A percentile compares a stretch with the other conserved stretches of the same genome.
Conservation (phyloP, 2,797 vertebrate genomes). For the Agapornis canus region DNA sequence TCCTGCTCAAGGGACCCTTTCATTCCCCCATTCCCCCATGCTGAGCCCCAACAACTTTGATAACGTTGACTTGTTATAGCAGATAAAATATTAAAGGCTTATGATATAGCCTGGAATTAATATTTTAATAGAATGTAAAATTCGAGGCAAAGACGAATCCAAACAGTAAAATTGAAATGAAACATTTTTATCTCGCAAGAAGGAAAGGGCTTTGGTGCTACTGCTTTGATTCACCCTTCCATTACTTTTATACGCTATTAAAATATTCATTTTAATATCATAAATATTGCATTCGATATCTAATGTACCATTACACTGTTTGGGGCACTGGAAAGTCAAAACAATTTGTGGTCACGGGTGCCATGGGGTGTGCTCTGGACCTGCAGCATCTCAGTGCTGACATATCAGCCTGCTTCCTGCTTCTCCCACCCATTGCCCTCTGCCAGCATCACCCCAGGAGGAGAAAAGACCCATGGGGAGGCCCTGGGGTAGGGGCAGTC, state of each 20-base stretch:
- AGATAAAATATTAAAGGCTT: constrained; percentile 17
- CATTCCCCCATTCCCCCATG: not conserved
- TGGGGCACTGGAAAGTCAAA: not conserved
- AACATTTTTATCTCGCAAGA: constrained; percentile 5
- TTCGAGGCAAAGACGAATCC: not conserved
- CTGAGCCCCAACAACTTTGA: not conserved
- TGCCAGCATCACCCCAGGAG: not conserved
- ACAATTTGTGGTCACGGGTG: not conserved
- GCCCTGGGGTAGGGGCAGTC: not conserved
- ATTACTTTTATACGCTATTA: constrained; percentile 4
- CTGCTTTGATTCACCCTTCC: constrained; percentile 1
- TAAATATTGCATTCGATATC: constrained; percentile 34
- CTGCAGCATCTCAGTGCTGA: not conserved
- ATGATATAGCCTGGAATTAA: not conserved
- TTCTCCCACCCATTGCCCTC: not conserved
- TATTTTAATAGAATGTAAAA: constrained; percentile 32
- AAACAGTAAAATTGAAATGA: constrained; percentile 3
- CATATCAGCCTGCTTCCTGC: not conserved
- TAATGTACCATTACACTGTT: not conserved
- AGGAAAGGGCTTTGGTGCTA: not conserved
- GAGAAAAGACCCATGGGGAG: not conserved
- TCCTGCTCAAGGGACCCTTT: fast-evolving
- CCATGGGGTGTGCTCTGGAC: not conserved
- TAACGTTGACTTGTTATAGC: constrained; percentile 1
- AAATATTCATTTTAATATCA: constrained; percentile 66